These are phyloP conservation scores for Colletes latitarsis DNA, from an alignment of 1,140 invertebrate species.

Conservation along the genomic window DNA sequence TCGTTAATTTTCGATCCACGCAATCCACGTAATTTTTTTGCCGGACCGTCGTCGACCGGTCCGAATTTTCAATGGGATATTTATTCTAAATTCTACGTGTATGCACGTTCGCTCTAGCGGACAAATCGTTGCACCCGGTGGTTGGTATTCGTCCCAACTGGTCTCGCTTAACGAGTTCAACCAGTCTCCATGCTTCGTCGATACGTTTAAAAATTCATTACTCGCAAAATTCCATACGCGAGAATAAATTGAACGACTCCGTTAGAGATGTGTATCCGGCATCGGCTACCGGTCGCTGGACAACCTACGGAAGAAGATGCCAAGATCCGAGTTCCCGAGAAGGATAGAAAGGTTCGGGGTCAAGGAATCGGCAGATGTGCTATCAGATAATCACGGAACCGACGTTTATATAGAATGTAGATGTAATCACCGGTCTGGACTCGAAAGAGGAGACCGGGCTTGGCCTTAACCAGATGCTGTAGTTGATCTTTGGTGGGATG, in stretches of 20 bases:
- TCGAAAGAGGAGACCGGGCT: slow-evolving; percentile 32
- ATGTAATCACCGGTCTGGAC: slow-evolving; percentile 58
- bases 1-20: no score
- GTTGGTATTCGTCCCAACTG: no score
- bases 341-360: slow-evolving; percentile 51
- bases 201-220: background rate
- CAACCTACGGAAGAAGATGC: background rate
- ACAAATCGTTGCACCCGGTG: no score
- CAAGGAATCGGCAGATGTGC: slow-evolving; percentile 48
- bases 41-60: no score
- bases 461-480: slow-evolving; percentile 59
- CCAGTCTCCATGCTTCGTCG: slow-evolving; percentile 8
- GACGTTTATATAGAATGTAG: slow-evolving; percentile 67
- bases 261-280: slow-evolving; percentile 5
- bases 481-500: slow-evolving; percentile 58
- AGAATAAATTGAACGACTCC: slow-evolving; percentile 28
- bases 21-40: no score
- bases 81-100: no score
- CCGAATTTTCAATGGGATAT: no score
- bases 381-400: slow-evolving; percentile 58
- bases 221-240: slow-evolving; percentile 1
- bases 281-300: slow-evolving; percentile 3
- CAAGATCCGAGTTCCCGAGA: background rate
- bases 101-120: no score
- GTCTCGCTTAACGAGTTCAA: background rate